Conservation (phyloP, 1,140 invertebrate species). For the Ceratina australensis region DNA sequence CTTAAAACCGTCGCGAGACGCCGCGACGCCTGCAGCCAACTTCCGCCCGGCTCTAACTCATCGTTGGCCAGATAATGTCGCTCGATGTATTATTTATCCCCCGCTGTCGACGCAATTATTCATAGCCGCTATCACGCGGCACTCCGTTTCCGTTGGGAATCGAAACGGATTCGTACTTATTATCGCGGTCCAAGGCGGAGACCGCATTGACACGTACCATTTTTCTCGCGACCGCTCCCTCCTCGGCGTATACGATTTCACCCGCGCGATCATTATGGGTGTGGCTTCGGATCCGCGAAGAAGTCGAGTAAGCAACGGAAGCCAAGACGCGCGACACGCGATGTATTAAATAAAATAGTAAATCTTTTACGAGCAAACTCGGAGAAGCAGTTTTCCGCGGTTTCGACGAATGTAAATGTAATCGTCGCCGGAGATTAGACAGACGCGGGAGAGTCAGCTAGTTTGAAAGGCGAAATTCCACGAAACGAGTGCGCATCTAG, state of each 20-base stretch:
- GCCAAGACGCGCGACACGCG: too few species aligned
- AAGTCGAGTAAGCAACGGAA: slow-evolving; percentile 3
- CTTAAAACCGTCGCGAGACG: slow-evolving; percentile 42
- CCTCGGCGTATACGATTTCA: slow-evolving; percentile 25
- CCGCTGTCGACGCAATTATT: slow-evolving; percentile 76
- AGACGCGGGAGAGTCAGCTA: slow-evolving; percentile 15
- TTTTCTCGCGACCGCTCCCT: slow-evolving; percentile 46
- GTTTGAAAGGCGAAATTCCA: slow-evolving; percentile 43
- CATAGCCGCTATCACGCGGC: slow-evolving; percentile 72
- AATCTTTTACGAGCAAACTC: slow-evolving; percentile 14
- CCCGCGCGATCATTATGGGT: slow-evolving; percentile 9
- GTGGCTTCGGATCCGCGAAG: slow-evolving; percentile 11
- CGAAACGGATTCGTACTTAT: slow-evolving; percentile 70
- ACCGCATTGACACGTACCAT: slow-evolving; percentile 53
- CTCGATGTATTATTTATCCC: slow-evolving; percentile 75
- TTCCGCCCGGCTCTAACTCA: slow-evolving; percentile 71
- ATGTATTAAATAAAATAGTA: background rate
- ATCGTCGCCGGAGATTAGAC: slow-evolving; percentile 66
- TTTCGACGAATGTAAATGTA: slow-evolving; percentile 57
- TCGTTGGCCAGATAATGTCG: slow-evolving; percentile 71
- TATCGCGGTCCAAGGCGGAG: slow-evolving; percentile 65
- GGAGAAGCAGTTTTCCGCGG: background rate
- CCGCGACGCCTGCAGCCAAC: slow-evolving; percentile 42
- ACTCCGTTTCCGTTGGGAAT: slow-evolving; percentile 70
- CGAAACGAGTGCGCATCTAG: slow-evolving; percentile 59